Evolutionary conservation across 2,797 vertebrate species (phyloP).

Genomic region (Hydrophis major): DNA sequence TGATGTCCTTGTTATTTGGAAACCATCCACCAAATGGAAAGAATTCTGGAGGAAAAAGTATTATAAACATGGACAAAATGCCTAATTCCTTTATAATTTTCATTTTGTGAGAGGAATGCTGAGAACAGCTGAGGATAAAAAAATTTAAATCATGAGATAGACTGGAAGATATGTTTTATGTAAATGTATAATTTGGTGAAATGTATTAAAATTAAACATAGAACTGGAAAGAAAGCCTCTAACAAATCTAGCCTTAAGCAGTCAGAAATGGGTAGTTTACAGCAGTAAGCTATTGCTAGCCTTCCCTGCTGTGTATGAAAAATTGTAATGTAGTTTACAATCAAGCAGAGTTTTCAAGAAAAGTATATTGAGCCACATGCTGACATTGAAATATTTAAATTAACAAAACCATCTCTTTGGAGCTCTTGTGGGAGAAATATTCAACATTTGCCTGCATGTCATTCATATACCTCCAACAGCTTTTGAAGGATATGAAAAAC

Average conservation of each 20-base stretch:
- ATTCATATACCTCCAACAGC: neutral
- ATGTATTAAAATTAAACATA: neutral
- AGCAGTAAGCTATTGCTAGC: neutral
- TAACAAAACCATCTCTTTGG: slow-evolving; percentile 11
- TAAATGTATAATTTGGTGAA: neutral
- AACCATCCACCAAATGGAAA: neutral
- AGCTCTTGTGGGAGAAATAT: neutral
- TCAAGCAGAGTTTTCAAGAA: neutral
- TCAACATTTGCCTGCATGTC: neutral
- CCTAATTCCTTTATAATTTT: neutral
- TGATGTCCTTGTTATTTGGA: neutral
- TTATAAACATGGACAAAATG: neutral
- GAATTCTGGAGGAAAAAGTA: neutral
- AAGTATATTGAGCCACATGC: slow-evolving; percentile 13
- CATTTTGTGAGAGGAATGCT: neutral
- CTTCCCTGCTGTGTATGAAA: neutral
- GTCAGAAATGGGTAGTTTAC: neutral
- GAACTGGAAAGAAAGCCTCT: neutral
- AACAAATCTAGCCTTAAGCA: neutral
- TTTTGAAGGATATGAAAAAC: neutral
- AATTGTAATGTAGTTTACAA: slow-evolving; percentile 16
- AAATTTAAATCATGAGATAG: neutral
- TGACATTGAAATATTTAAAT: slow-evolving; percentile 16
- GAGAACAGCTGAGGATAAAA: neutral
- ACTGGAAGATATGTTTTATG: neutral